phyloP scores from a whole-genome alignment of 2,113 vertebrate genomes.

The Tychaedon coryphoeus region DNA sequence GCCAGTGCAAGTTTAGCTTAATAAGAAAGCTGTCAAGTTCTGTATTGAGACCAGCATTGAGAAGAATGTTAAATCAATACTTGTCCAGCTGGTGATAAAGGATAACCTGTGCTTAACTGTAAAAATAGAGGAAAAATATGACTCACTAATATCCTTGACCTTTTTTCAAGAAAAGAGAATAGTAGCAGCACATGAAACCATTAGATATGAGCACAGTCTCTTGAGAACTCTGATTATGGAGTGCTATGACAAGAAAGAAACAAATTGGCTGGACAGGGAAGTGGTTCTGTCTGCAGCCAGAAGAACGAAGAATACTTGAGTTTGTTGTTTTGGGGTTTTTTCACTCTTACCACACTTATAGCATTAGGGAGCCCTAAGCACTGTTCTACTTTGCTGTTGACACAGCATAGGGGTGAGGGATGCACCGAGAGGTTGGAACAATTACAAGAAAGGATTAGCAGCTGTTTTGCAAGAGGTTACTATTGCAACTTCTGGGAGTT shows the following conservation, averaged over 20 bases:
- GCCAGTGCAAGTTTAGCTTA: slow-evolving; percentile 14
- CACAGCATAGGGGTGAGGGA: background rate
- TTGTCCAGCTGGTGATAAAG: background rate
- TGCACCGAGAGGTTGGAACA: background rate
- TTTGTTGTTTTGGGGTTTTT: background rate
- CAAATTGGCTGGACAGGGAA: background rate
- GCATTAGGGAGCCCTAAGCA: background rate
- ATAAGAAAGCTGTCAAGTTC: background rate
- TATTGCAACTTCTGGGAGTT: background rate
- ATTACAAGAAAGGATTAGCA: background rate
- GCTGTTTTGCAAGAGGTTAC: background rate
- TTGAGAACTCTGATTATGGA: background rate
- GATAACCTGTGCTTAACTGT: background rate
- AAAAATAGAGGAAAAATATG: background rate
- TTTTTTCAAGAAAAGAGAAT: background rate
- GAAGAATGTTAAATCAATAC: background rate
- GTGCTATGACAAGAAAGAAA: background rate
- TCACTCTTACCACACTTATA: background rate
- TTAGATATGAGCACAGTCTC: background rate
- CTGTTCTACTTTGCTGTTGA: background rate
- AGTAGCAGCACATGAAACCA: background rate
- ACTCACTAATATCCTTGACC: background rate
- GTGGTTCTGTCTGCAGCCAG: background rate
- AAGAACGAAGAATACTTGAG: background rate
- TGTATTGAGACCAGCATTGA: background rate